These are phyloP conservation scores for Apantesis nais DNA, from an alignment of 2,888 invertebrate species.

Conservation along the genomic window DNA sequence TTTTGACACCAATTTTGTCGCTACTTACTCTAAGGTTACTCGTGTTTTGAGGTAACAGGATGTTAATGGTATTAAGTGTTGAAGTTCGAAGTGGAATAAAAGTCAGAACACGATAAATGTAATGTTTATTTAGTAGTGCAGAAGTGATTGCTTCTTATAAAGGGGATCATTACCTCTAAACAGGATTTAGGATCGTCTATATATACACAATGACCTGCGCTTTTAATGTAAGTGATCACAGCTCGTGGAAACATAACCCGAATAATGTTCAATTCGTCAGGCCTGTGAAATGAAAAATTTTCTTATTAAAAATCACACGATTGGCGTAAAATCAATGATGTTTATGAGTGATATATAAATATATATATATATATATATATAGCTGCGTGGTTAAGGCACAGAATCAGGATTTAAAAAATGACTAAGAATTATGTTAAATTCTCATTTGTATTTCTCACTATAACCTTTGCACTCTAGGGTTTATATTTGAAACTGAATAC, in stretches of 20 bases:
- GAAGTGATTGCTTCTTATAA: constrained; percentile 88
- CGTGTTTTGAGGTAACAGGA: not conserved
- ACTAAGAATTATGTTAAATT: too few species aligned
- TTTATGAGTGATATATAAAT: too few species aligned
- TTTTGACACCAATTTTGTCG: not conserved
- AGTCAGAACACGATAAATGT: not conserved
- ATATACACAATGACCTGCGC: constrained; percentile 67
- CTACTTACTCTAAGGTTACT: not conserved
- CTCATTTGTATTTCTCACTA: too few species aligned
- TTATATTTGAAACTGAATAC: too few species aligned
- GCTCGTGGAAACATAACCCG: constrained; percentile 74
- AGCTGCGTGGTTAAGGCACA: too few species aligned
- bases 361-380: too few species aligned
- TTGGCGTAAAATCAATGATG: too few species aligned
- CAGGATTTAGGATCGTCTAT: constrained; percentile 73
- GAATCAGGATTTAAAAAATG: too few species aligned
- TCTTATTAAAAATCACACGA: too few species aligned
- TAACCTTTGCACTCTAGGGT: too few species aligned
- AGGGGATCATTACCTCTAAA: constrained; percentile 77
- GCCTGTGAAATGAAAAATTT: constrained; percentile 49
- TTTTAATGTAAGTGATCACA: constrained; percentile 65
- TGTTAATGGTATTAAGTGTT: not conserved
- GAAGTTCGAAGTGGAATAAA: not conserved
- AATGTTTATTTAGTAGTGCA: constrained; percentile 66
- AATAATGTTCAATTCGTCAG: constrained; percentile 87